Percentiles rank a stretch among this genome's conserved stretches.
These are phyloP conservation scores for Zygothrica quintamaculata DNA, from an alignment of 2,888 invertebrate genomes.

Conservation along the genomic window DNA sequence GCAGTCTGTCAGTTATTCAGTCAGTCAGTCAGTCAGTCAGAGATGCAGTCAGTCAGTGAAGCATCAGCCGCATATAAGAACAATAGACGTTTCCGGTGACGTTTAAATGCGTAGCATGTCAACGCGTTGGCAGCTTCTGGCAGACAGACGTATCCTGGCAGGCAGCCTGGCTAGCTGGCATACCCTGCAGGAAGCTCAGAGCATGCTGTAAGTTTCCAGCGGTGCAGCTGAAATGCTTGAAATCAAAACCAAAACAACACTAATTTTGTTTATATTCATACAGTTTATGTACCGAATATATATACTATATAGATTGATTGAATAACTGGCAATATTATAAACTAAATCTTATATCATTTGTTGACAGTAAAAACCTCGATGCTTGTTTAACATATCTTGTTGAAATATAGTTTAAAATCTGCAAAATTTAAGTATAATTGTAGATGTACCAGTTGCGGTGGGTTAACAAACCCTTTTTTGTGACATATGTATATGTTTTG, in stretches of 20 bases:
- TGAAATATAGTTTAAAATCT: too few species aligned
- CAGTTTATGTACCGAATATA: too few species aligned
- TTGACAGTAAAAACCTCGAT: too few species aligned
- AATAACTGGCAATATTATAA: too few species aligned
- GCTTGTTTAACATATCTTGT: too few species aligned
- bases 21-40: constrained; percentile 30
- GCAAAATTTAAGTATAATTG: too few species aligned
- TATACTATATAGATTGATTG: too few species aligned
- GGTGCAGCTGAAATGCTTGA: constrained; percentile 26
- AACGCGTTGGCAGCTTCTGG: constrained; percentile 67
- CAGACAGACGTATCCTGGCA: constrained; percentile 75
- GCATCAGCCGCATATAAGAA: constrained; percentile 60
- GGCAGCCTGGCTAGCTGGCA: constrained; percentile 16
- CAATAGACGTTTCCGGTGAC: constrained; percentile 81
- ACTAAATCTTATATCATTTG: too few species aligned
- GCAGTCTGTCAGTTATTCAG: constrained; percentile 37
- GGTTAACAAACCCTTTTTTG: not conserved
- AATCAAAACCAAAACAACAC: constrained; percentile 12
- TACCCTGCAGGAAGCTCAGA: constrained; percentile 56
- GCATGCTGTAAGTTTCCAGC: constrained; percentile 46
- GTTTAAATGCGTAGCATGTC: constrained; percentile 80
- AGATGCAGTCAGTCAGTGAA: constrained; percentile 29
- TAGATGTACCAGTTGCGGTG: not conserved
- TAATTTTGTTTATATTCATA: constrained; percentile 24
- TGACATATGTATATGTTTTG: not conserved